Evolutionary conservation across 2,888 invertebrate species (phyloP).

Genomic region (Opisthograptis luteolata): DNA sequence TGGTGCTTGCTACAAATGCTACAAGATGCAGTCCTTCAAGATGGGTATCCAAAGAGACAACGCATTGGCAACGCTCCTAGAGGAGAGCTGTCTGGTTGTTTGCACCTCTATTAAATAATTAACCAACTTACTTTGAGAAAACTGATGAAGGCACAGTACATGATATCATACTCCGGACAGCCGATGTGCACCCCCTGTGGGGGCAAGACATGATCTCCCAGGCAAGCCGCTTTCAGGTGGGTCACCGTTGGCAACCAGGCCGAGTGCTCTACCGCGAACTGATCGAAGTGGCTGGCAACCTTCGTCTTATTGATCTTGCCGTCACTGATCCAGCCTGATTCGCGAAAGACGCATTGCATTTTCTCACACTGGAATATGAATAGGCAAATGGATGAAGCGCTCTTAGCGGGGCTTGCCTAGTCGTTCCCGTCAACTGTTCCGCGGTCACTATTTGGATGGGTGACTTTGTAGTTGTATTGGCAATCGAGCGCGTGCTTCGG

Average conservation of each 20-base stretch:
- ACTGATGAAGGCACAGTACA: conserved; percentile 51
- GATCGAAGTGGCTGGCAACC: conserved; percentile 48
- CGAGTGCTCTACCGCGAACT: conserved; percentile 52
- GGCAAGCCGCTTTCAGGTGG: conserved; percentile 48
- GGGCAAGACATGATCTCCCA: conserved; percentile 45
- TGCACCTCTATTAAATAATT: no score
- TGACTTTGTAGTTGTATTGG: no score
- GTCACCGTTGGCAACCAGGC: conserved; percentile 56
- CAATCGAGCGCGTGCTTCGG: no score
- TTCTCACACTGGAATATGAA: conserved; percentile 57
- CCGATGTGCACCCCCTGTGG: conserved; percentile 55
- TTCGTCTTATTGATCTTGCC: conserved; percentile 52
- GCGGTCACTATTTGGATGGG: no score
- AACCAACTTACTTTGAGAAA: conserved; percentile 57
- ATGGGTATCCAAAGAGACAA: no score
- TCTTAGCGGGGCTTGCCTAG: no score
- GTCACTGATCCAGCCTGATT: conserved; percentile 55
- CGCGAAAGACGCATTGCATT: conserved; percentile 57
- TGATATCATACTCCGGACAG: conserved; percentile 65
- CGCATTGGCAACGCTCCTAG: no score
- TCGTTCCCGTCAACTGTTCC: no score
- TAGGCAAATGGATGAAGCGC: no score
- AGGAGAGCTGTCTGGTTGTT: no score
- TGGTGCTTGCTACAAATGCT: no score
- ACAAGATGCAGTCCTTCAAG: no score